Percentiles rank a stretch among this genome's conserved stretches.
Conservation (phyloP, 2,113 vertebrate species). For the Nothobranchius kuhntae region DNA sequence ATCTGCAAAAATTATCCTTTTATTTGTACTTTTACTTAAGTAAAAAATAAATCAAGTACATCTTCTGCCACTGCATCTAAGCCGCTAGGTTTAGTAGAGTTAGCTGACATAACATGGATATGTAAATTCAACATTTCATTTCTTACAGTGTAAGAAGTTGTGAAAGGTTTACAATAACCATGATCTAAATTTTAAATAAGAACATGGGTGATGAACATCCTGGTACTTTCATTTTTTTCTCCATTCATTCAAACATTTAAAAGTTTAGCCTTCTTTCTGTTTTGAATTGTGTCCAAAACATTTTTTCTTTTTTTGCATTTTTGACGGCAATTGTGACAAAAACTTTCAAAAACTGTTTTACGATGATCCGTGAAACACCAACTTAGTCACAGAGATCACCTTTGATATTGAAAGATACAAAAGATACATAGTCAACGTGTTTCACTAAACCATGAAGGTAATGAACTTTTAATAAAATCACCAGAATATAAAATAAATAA, state of each 20-base stretch:
- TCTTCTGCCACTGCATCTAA: too few species aligned
- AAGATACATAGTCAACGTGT: too few species aligned
- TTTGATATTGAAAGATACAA: background rate
- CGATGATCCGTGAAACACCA: background rate
- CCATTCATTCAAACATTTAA: background rate
- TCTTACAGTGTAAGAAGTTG: background rate
- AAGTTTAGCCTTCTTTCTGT: background rate
- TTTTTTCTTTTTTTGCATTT: too few species aligned
- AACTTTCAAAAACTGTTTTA: too few species aligned
- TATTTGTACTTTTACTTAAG: too few species aligned
- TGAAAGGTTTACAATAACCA: too few species aligned
- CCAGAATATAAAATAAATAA: background rate
- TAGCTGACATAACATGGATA: background rate
- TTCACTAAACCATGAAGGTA: background rate
- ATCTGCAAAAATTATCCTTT: too few species aligned
- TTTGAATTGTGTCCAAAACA: background rate
- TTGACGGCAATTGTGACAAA: too few species aligned
- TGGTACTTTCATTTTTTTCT: background rate
- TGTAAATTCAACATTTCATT: background rate
- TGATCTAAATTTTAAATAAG: background rate
- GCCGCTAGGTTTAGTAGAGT: too few species aligned
- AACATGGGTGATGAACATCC: background rate
- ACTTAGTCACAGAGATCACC: background rate
- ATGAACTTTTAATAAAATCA: background rate
- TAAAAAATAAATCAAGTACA: too few species aligned